A percentile compares a stretch with the other conserved stretches of the same genome.
Conservation (phyloP, 2,888 invertebrate species). For the Mystacides longicornis region DNA sequence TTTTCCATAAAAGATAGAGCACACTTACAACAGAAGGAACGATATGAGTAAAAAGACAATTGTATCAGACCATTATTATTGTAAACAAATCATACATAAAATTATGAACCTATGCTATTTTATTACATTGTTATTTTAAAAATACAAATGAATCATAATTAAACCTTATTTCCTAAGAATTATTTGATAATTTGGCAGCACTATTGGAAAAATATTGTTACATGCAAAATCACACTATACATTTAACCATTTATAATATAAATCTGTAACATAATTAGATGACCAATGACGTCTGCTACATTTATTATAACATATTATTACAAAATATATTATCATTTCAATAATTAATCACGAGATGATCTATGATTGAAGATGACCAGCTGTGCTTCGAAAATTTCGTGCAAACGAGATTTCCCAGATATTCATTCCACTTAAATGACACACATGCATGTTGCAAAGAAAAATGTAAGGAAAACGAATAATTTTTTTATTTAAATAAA, state of each 20-base stretch:
- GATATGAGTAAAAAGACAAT: neutral
- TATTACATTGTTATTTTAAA: constrained; percentile 25
- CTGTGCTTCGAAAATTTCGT: too few species aligned
- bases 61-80: constrained; percentile 21
- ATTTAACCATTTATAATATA: constrained; percentile 25
- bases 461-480: too few species aligned
- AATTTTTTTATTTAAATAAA: too few species aligned
- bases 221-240: constrained; percentile 20
- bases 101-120: constrained; percentile 22
- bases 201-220: constrained; percentile 47
- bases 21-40: too few species aligned
- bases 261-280: constrained; percentile 25
- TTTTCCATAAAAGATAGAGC: too few species aligned
- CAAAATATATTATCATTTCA: neutral
- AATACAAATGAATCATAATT: constrained; percentile 42
- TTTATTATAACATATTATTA: neutral
- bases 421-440: too few species aligned
- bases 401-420: too few species aligned
- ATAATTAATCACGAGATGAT: too few species aligned
- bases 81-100: constrained; percentile 26
- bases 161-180: constrained; percentile 45
- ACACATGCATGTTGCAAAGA: too few species aligned
- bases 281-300: neutral
- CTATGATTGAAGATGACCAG: too few species aligned
- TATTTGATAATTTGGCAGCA: constrained; percentile 50